Evolutionary conservation across 2,888 invertebrate species (phyloP).

Genomic region (Frankliniella intonsa): DNA sequence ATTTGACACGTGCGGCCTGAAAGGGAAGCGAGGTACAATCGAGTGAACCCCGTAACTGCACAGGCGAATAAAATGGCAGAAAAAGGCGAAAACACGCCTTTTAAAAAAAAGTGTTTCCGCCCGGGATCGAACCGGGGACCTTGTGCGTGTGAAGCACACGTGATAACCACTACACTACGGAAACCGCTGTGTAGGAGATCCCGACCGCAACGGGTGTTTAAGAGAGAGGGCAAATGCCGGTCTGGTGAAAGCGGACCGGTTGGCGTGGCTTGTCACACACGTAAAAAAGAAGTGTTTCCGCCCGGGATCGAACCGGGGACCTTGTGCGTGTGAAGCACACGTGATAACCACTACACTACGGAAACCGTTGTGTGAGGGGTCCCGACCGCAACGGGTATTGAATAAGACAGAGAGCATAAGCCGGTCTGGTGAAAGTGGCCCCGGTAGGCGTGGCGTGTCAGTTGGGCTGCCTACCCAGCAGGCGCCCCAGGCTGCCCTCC

Average conservation of each 20-base stretch:
- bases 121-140: constrained; percentile 10
- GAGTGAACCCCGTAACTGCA: no score
- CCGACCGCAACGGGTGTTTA: not conserved
- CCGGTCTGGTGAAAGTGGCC: not conserved
- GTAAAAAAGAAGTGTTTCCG: not conserved
- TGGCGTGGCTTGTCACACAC: not conserved
- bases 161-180: constrained; percentile 10
- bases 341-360: constrained; percentile 10
- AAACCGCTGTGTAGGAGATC: not conserved
- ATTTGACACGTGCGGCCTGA: no score
- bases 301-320: constrained; percentile 10
- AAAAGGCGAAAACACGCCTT: no score
- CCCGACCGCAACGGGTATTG: not conserved
- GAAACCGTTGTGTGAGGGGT: not conserved
- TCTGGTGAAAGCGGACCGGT: not conserved
- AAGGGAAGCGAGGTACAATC: no score
- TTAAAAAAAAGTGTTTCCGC: not conserved
- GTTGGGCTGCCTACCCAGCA: not conserved
- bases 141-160: constrained; percentile 10
- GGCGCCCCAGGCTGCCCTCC: not conserved
- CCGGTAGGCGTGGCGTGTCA: not conserved
- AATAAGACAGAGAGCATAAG: not conserved
- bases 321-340: constrained; percentile 10
- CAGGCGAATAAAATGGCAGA: no score
- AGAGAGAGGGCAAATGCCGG: not conserved